These are phyloP conservation scores for Empidonax traillii DNA, from an alignment of 2,113 vertebrate species.

Conservation along the genomic window DNA sequence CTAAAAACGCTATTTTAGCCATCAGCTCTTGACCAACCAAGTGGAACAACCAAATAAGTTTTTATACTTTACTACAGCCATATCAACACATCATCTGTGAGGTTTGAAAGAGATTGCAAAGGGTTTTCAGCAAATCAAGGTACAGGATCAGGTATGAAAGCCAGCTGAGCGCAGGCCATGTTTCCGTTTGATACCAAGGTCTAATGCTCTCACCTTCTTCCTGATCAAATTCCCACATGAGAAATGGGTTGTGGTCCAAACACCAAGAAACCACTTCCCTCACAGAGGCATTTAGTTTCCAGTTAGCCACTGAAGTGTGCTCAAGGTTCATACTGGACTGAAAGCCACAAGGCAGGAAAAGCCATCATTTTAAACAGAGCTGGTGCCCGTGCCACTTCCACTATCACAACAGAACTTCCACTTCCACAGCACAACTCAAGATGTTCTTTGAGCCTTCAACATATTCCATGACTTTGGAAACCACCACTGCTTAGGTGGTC, in stretches of 20 bases:
- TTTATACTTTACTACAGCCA: neutral
- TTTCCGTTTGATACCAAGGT: neutral
- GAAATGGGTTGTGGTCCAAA: accelerated
- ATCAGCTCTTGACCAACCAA: neutral
- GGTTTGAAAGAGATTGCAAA: neutral
- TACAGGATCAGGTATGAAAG: neutral
- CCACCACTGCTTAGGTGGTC: neutral
- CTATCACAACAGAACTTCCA: accelerated
- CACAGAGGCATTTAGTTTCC: neutral
- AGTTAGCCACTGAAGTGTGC: neutral
- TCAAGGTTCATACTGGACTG: neutral
- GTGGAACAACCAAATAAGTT: neutral
- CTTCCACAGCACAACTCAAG: neutral
- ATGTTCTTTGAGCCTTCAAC: neutral
- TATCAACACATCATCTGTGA: neutral
- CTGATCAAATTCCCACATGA: neutral
- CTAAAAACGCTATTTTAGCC: neutral
- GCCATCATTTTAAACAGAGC: neutral
- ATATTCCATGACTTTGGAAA: neutral
- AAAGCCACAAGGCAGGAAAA: neutral
- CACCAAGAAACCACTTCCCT: neutral
- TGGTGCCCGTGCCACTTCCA: neutral
- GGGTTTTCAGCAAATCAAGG: neutral
- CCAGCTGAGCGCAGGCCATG: neutral
- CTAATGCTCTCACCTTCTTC: neutral